These are phyloP conservation scores for Leucoraja ocellata DNA, from an alignment of 2,797 vertebrate species.

Conservation along the genomic window DNA sequence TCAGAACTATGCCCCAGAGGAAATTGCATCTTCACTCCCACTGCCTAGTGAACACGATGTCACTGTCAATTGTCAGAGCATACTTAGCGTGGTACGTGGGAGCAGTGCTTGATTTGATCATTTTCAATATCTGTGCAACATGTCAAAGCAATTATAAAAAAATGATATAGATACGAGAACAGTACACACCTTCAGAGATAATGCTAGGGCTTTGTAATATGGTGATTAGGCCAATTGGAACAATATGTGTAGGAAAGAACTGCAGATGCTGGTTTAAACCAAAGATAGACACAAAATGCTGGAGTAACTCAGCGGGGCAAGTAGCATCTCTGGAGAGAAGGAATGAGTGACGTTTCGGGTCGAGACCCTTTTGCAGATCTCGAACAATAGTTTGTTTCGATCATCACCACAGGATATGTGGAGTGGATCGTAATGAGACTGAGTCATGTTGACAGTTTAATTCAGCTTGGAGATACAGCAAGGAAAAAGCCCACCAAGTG, in stretches of 20 bases:
- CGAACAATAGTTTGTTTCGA: not conserved
- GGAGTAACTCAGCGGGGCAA: too few relatives aligned
- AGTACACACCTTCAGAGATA: not conserved
- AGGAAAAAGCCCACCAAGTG: too few relatives aligned
- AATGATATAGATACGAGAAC: not conserved
- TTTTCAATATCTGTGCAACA: not conserved
- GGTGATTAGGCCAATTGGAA: not conserved
- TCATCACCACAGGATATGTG: not conserved
- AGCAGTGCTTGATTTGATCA: not conserved
- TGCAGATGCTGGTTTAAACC: too few relatives aligned
- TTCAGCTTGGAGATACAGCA: too few relatives aligned
- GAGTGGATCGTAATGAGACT: not conserved
- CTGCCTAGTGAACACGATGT: not conserved
- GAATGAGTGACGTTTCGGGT: too few relatives aligned
- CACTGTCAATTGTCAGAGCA: not conserved
- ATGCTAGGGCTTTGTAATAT: not conserved
- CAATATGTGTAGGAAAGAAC: too few relatives aligned
- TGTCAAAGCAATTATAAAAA: not conserved
- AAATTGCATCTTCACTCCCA: not conserved
- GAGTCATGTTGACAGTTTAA: not conserved
- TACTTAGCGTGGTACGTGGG: not conserved
- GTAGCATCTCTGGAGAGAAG: too few relatives aligned
- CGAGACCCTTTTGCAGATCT: too few relatives aligned
- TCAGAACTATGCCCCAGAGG: not conserved
- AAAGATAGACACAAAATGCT: too few relatives aligned